A percentile compares a stretch with the other conserved stretches of the same genome.
These are phyloP conservation scores for Coptotermes formosanus DNA, from an alignment of 1,140 invertebrate species.

Conservation along the genomic window DNA sequence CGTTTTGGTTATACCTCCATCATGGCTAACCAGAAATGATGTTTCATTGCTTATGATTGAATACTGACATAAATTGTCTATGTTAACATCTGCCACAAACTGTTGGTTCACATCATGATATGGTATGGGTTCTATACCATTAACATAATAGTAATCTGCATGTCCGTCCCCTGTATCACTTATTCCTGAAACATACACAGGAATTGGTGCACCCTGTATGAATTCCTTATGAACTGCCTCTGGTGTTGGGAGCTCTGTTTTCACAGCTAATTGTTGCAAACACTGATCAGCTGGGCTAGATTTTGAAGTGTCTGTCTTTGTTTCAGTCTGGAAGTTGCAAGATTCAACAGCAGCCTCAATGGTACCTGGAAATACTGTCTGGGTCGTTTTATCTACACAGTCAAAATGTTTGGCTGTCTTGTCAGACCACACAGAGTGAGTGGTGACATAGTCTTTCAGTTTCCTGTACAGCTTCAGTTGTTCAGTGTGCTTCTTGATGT, in stretches of 20 bases:
- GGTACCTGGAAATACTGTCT: neutral
- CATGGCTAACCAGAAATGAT: neutral
- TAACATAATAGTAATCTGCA: neutral
- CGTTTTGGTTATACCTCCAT: neutral
- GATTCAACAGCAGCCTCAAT: neutral
- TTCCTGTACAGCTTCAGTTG: neutral
- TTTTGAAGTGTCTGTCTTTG: neutral
- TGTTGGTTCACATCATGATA: neutral
- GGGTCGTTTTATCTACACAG: neutral
- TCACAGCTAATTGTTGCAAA: neutral
- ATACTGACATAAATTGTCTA: neutral
- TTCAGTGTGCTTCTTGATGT: slow-evolving; percentile 15
- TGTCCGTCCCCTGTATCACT: neutral
- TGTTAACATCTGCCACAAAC: neutral
- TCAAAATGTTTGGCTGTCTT: neutral
- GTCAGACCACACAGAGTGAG: neutral
- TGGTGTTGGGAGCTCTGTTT: neutral
- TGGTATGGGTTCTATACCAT: neutral
- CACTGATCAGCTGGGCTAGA: neutral
- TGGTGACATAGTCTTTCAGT: neutral
- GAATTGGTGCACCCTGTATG: neutral
- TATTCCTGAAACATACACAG: slow-evolving; percentile 2
- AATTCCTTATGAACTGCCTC: neutral
- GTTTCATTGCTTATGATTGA: neutral
- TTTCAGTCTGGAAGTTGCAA: neutral